These are phyloP conservation scores for Hassar affinis DNA, from an alignment of 2,113 vertebrate species.

Conservation along the genomic window DNA sequence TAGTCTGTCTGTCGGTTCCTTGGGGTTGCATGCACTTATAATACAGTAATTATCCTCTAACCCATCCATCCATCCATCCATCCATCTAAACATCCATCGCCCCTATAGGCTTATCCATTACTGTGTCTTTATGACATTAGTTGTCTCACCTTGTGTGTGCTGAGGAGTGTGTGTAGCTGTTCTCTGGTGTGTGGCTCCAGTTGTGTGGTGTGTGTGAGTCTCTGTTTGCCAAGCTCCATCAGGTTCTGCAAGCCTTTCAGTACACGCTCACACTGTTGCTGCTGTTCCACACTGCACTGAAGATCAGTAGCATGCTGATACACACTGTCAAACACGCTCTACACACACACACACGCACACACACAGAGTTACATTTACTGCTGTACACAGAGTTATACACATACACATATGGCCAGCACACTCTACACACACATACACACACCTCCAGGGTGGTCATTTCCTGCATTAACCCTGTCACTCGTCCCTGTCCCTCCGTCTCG, in stretches of 20 bases:
- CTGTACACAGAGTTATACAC: no score
- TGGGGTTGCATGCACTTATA: neutral
- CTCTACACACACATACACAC: neutral
- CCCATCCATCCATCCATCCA: no score
- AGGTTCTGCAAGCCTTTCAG: constrained; percentile 71
- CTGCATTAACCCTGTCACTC: constrained; percentile 69
- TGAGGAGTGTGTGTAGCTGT: constrained; percentile 69
- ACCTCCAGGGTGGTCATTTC: constrained; percentile 65
- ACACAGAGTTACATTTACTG: neutral
- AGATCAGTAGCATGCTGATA: constrained; percentile 63
- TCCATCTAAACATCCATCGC: neutral
- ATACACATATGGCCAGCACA: neutral
- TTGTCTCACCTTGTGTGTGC: constrained; percentile 75
- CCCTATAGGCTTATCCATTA: neutral
- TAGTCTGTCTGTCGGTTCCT: neutral
- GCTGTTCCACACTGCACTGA: constrained; percentile 60
- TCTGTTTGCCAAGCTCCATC: constrained; percentile 70
- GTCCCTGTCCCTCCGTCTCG: constrained; percentile 64
- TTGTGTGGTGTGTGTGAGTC: constrained; percentile 59
- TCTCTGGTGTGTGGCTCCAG: constrained; percentile 60
- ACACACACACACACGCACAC: constrained; percentile 8
- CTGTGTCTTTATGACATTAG: neutral
- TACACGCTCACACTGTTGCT: constrained; percentile 71
- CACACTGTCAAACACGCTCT: constrained; percentile 34
- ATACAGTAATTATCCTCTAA: neutral